phyloP scores from a whole-genome alignment of 2,113 vertebrate species.

The Calypte anna region DNA sequence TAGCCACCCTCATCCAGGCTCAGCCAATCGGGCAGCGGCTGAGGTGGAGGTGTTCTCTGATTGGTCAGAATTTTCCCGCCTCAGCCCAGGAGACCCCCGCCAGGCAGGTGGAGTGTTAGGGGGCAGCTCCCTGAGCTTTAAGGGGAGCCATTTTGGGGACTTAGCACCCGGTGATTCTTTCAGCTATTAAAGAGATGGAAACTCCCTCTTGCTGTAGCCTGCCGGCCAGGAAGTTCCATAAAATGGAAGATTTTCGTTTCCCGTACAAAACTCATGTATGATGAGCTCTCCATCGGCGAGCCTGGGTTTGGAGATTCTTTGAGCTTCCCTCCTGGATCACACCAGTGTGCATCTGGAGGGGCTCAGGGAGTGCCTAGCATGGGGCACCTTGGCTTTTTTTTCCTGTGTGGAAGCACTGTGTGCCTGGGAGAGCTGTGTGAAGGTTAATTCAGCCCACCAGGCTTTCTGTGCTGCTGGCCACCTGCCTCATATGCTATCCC shows the following conservation, averaged over 20 bases:
- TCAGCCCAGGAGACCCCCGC: neutral
- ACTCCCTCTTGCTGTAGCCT: neutral
- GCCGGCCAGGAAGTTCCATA: neutral
- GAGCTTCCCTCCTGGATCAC: neutral
- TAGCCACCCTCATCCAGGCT: neutral
- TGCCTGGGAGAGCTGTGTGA: neutral
- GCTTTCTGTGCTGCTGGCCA: neutral
- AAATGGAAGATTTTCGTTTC: neutral
- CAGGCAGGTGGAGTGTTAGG: rapidly evolving
- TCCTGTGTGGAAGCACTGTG: neutral
- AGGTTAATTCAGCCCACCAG: neutral
- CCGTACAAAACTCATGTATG: neutral
- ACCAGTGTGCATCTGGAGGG: neutral
- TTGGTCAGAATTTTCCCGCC: rapidly evolving
- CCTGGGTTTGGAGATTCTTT: neutral
- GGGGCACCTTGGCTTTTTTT: neutral
- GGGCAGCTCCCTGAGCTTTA: rapidly evolving
- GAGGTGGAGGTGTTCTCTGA: neutral
- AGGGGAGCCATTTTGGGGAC: rapidly evolving
- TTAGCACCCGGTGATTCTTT: neutral
- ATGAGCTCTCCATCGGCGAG: neutral
- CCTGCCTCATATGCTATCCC: neutral
- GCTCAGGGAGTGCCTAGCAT: neutral
- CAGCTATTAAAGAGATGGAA: neutral
- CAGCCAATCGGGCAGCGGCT: neutral